Evolutionary conservation across 2,888 invertebrate species (phyloP).

Genomic region (Resseliella maxima): DNA sequence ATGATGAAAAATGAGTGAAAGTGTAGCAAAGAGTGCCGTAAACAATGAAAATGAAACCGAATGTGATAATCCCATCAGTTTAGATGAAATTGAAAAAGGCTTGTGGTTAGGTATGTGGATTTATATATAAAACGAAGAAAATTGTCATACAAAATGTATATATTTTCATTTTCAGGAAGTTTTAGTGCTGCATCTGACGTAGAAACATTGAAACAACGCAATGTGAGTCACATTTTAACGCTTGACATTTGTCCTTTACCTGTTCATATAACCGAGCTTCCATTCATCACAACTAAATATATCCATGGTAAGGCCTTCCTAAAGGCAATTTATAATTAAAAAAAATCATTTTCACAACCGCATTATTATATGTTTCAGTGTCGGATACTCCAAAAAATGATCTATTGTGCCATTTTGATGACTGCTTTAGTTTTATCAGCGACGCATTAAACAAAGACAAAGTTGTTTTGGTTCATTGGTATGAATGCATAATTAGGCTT

Average conservation of each 20-base stretch:
- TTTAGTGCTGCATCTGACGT: slow-evolving; percentile 82
- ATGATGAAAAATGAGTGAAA: not conserved
- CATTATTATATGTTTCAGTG: slow-evolving; percentile 68
- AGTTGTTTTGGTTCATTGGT: slow-evolving; percentile 89
- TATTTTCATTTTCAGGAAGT: slow-evolving; percentile 75
- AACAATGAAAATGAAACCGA: slow-evolving; percentile 17
- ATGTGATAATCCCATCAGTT: slow-evolving; percentile 60
- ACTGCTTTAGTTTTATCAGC: slow-evolving; percentile 81
- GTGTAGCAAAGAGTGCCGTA: not conserved
- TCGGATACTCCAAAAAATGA: slow-evolving; percentile 89
- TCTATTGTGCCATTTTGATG: slow-evolving; percentile 81
- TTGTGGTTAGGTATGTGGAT: slow-evolving; percentile 64
- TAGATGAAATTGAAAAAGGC: slow-evolving; percentile 66
- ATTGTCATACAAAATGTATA: not conserved
- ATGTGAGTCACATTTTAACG: slow-evolving; percentile 83
- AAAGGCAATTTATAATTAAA: not conserved
- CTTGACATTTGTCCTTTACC: slow-evolving; percentile 88
- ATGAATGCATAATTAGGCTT: slow-evolving; percentile 60
- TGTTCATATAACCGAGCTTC: slow-evolving; percentile 75
- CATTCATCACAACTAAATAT: slow-evolving; percentile 77
- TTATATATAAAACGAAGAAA: slow-evolving; percentile 55
- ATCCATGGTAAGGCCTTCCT: slow-evolving; percentile 74
- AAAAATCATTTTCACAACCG: not conserved
- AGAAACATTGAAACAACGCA: slow-evolving; percentile 73
- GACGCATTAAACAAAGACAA: slow-evolving; percentile 74